Evolutionary conservation across 92 coral and sea anemone genomes (phyloP), one percentile per base, ranked within the genome.

Genomic region (Epizoanthus scotinus): DNA sequence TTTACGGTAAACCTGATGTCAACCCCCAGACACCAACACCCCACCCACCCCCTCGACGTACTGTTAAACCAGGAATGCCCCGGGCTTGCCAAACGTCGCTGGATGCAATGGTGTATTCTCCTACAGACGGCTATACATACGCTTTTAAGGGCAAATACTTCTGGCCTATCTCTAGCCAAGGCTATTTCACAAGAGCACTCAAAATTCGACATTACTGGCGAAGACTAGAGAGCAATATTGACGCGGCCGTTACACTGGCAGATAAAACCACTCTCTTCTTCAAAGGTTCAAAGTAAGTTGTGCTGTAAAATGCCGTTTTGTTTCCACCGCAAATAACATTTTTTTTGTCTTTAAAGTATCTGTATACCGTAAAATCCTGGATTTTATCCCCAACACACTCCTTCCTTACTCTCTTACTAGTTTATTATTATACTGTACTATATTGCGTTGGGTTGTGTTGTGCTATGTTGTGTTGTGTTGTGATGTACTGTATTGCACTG

Each of bases 221-320:
- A 6, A 84, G 83, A 40, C 66, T 95, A 44, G 89, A 88, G 62
- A 85, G 42, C 22, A 71, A 86, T 60, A 82, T 95, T 55, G 96
- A 95, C 31, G 95, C 99, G 57, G 98, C 91, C n/a, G 94, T 90
- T 62, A 81, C 79, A n/a, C 87, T 70, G 71, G 82, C 73, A 1
- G 61, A 67, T 36, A 91, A 95, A 80, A 85, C 92, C n/a, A 95
- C 91, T 2, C 86, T 90, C 60, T 84, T 95, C 89, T 87, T 95
- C 69, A 95, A 93, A 82, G 99, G 96, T 55, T 70, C 67, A 28
- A 75, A 79, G 86, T 86, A 60, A 63, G 81, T 44, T 68, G 9
- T 61, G 28, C 40, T 31, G 36, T 31, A 4, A 31, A 31, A 31
- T 4, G 36, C 36, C 36, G 36, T 31, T 31, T 31, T 31, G 36